Conservation (phyloP, 2,888 invertebrate species). For the Aethes cnicana region DNA sequence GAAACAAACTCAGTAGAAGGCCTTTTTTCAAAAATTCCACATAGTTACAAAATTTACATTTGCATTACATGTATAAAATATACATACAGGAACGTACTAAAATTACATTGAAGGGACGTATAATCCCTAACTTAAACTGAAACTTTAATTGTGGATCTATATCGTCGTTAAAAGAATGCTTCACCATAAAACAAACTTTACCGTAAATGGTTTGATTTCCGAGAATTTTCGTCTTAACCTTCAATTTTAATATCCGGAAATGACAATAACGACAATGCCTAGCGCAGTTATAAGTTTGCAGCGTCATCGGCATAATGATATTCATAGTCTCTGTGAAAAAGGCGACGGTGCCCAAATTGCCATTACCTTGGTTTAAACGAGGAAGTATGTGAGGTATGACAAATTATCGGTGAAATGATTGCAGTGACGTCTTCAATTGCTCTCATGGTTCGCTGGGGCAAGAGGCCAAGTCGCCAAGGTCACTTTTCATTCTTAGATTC, state of each 20-base stretch:
- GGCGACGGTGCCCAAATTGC: constrained; percentile 14
- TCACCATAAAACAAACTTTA: too few species aligned
- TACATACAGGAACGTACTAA: too few species aligned
- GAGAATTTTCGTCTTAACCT: constrained; percentile 9
- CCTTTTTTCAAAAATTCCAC: too few species aligned
- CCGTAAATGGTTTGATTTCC: too few species aligned
- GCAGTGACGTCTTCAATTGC: constrained; percentile 51
- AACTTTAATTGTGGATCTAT: too few species aligned
- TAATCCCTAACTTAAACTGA: too few species aligned
- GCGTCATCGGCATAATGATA: constrained; percentile 18
- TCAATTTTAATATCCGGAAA: constrained; percentile 14
- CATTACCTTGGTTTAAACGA: constrained; percentile 17
- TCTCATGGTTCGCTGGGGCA: constrained; percentile 56
- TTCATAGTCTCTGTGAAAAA: constrained; percentile 8
- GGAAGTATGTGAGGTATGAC: constrained; percentile 41
- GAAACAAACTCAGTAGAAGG: too few species aligned
- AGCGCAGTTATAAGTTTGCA: background rate
- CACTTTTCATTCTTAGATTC: constrained; percentile 34
- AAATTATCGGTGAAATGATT: constrained; percentile 64
- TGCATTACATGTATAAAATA: too few species aligned
- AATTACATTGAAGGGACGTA: too few species aligned
- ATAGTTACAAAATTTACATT: too few species aligned
- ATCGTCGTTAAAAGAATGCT: too few species aligned
- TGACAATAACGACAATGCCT: constrained; percentile 12
- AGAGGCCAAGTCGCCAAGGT: constrained; percentile 58